Base-by-base conservation (phyloP, 2,113 vertebrate genomes). In the Lophotis ruficrista region DNA sequence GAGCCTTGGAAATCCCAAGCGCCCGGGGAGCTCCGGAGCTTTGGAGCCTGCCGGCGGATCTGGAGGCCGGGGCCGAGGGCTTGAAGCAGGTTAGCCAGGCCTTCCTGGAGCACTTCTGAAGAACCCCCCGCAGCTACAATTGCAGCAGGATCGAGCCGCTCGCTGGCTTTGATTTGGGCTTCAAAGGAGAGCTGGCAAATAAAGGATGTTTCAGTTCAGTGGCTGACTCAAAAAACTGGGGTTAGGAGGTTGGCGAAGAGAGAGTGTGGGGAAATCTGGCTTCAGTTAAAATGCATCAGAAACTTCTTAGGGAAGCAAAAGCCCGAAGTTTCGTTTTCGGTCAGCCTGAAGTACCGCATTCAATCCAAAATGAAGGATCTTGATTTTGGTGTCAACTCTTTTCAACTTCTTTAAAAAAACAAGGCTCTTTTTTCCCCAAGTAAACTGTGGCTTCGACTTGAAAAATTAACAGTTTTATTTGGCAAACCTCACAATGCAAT, bases 121-220 rank as follows among this genome's bases (percentile, higher is more conserved):
- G 91, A 90, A 65, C 23, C 45, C 88, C 89, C 82, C 3, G 47
- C 47, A 95, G 92, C 93, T 73, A 54, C 62, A 58, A 24, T 58
- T 37, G 90, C 84, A 73, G 93, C 78, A 23, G 89, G 23, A 35
- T 56, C 16, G 93, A 93, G 94, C 94, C 2, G 41, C 90, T 96
- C 41, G 0, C 93, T 81, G 13, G 58, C 96, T 96, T 94, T 95
- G 93, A 94, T 94, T 96, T 64, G 2, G 70, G 90, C 95, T 96
- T 96, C 96, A 97, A 95, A 96, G 94, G 28, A 41, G 68, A 94
- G 47, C 83, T 93, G 90, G 92, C 58, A 13, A 57, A 73, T 90
- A 69, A 92, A 76, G 90, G 83, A 31, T 69, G 86, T 15, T 93
- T 84, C 62, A 54, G 68, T 58, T 92, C 68, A 54, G 94, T 30